phyloP scores from a whole-genome alignment of 1,140 invertebrate species.

The Zophobas atratus region DNA sequence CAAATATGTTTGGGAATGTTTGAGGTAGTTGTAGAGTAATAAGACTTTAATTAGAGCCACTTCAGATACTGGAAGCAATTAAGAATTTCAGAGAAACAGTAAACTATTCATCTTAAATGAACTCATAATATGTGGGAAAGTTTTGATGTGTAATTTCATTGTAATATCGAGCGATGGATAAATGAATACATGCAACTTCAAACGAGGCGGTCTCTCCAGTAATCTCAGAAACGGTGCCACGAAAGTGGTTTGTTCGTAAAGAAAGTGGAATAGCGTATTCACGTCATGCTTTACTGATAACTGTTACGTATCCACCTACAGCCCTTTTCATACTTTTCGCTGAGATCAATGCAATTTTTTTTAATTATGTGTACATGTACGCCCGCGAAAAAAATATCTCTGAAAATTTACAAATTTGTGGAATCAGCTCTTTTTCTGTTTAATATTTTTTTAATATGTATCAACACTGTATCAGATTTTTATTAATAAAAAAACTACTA shows the following conservation, averaged over 20 bases:
- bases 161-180: conserved; percentile 17
- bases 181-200: conserved; percentile 27
- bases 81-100: conserved; percentile 50
- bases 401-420: no score
- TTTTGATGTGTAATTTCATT: conserved; percentile 38
- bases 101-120: conserved; percentile 46
- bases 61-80: conserved; percentile 35
- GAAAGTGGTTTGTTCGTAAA: conserved; percentile 24
- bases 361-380: no score
- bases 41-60: conserved; percentile 32
- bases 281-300: background rate
- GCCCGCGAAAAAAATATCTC: no score
- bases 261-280: conserved; percentile 12
- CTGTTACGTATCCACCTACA: background rate
- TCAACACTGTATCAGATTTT: no score
- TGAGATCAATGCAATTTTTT: no score
- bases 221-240: conserved; percentile 16
- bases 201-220: conserved; percentile 14
- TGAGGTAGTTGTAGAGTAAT: background rate
- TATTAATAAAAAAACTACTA: no score
- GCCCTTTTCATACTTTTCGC: no score
- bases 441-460: no score
- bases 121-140: conserved; percentile 46
- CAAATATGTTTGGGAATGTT: no score
- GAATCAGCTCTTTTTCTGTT: no score